Conservation (phyloP, 2,797 vertebrate genomes). For the Kryptopterus vitreolus region DNA sequence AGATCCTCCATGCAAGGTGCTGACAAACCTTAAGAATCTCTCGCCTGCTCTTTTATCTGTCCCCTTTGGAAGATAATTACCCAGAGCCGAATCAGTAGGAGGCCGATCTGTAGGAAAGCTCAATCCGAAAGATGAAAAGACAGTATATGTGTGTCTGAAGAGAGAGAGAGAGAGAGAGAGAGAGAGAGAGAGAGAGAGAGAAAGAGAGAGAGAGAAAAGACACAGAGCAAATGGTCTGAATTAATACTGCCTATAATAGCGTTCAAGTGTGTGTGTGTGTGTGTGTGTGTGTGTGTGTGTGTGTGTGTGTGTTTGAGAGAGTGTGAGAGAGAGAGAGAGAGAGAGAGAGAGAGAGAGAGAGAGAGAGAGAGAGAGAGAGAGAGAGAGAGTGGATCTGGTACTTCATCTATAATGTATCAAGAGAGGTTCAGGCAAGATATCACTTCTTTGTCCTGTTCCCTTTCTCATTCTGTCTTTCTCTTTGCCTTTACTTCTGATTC, state of each 20-base stretch:
- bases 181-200: too few relatives aligned
- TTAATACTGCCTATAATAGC: conserved; percentile 39
- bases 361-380: too few relatives aligned
- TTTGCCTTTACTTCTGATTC: conserved; percentile 4
- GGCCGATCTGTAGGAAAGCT: conserved; percentile 43
- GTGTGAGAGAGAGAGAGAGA: conserved; percentile 4
- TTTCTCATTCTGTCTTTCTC: conserved; percentile 15
- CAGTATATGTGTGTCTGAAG: conserved; percentile 4
- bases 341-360: too few relatives aligned
- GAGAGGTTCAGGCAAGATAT: conserved; percentile 35
- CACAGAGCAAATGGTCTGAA: conserved; percentile 33
- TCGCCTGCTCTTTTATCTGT: conserved; percentile 40
- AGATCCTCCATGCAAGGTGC: conserved; percentile 39
- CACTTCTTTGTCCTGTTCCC: conserved; percentile 24
- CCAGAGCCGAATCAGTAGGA: conserved; percentile 39
- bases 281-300: conserved; percentile 24
- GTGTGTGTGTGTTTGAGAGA: conserved; percentile 19
- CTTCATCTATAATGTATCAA: conserved; percentile 56
- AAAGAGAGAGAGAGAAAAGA: too few relatives aligned
- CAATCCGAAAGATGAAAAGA: conserved; percentile 48
- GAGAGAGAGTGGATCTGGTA: conserved; percentile 8
- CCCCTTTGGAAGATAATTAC: conserved; percentile 53
- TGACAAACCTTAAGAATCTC: conserved; percentile 47
- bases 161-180: too few relatives aligned
- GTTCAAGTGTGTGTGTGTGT: conserved; percentile 32